A percentile compares a stretch with the other conserved stretches of the same genome.
These are phyloP conservation scores for Amphimallon solstitiale DNA, from an alignment of 2,888 invertebrate genomes.

Conservation along the genomic window DNA sequence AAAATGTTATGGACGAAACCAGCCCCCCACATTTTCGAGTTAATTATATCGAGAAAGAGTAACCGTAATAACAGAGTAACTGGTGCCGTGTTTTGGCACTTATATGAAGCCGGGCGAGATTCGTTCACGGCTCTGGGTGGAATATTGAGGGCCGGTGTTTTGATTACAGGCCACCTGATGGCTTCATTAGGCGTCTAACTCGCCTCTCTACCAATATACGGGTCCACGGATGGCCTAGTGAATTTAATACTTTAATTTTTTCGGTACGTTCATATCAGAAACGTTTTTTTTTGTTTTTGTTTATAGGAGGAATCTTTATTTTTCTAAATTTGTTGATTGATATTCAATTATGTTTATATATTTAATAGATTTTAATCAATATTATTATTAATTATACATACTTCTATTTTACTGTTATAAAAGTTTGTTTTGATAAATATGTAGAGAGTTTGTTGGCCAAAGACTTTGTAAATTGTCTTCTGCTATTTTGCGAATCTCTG, in stretches of 20 bases:
- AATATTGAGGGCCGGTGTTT: slow-evolving; percentile 51
- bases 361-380: too few relatives aligned
- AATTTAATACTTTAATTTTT: slow-evolving; percentile 31
- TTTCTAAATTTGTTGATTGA: too few relatives aligned
- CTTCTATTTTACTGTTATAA: too few relatives aligned
- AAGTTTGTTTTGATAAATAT: too few relatives aligned
- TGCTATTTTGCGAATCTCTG: too few relatives aligned
- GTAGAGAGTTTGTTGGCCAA: too few relatives aligned
- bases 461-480: too few relatives aligned
- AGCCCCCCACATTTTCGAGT: slow-evolving; percentile 49
- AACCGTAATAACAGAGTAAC: slow-evolving; percentile 47
- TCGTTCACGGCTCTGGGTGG: slow-evolving; percentile 44
- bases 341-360: too few relatives aligned
- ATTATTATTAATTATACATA: too few relatives aligned
- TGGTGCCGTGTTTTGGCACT: slow-evolving; percentile 50
- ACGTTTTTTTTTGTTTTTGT: too few relatives aligned
- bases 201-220: slow-evolving; percentile 32
- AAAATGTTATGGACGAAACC: slow-evolving; percentile 42
- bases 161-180: slow-evolving; percentile 59
- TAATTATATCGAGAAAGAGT: slow-evolving; percentile 49
- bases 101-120: slow-evolving; percentile 44
- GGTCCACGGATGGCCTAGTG: slow-evolving; percentile 7
- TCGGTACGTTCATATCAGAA: neutral
- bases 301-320: too few relatives aligned
- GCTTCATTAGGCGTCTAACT: slow-evolving; percentile 55